Evolutionary conservation across 2,888 invertebrate genomes (phyloP), one percentile per base, ranked within the genome.

Genomic region (Prenolepis imparis): DNA sequence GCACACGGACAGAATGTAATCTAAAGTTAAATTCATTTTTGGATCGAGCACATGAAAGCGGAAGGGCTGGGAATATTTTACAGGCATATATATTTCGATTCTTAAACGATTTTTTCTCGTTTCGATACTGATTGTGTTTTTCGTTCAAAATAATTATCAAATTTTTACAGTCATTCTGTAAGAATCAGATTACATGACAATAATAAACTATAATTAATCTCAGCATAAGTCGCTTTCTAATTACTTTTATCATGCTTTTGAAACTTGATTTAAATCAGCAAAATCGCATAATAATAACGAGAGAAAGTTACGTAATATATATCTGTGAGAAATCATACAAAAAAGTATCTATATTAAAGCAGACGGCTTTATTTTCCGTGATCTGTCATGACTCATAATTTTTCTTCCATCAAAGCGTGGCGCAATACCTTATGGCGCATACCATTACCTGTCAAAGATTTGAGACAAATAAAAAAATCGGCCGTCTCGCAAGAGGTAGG

Each of bases 391-490:
- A 36, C 72, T 73, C 64, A 63, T 15, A 64, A 64, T 64, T 32
- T 64, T 57, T n/a, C 73, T 82, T 21, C 41, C 52, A 66, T 70
- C 28, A 74, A 68, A 59, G 57, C 70, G 28, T n/a, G 41, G 32
- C 68, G 21, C 63, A n/a, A 83, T 88, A 86, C 63, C 77, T 86
- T 67, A 82, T 68, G 66, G 75, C 83, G 83, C 63, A 73, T 52
- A 66, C 59, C 80, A 84, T 75, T 61, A 77, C 41, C 70, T 57
- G 59, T 55, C 59, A 41, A 57, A 55, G 52, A 82, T 9, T 87
- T 36, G 64, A 84, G 77, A 48, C 73, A 32, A 5, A 36, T 5
- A 36, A 36, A 90, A 87, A 90, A 90, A 91, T 90, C 88, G 88
- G 87, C 82, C 87, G 88, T 91, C 85, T 91, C 87, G 88, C 86